Percentiles rank a stretch among this genome's conserved stretches.
Evolutionary conservation across 2,888 invertebrate genomes (phyloP).

Genomic region (Sericinus montela): DNA sequence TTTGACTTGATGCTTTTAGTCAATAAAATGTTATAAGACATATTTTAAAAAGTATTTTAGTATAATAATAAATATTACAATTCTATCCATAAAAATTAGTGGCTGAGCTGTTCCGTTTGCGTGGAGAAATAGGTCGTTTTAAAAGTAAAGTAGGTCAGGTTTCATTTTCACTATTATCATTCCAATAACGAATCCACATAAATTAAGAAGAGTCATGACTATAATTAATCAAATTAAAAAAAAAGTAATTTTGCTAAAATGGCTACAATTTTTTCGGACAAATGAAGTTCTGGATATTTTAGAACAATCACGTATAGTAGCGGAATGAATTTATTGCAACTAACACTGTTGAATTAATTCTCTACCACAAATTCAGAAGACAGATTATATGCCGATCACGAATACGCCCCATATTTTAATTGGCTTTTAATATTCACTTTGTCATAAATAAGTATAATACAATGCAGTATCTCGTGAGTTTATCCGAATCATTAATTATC

Average conservation of each 20-base stretch:
- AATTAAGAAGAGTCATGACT: constrained; percentile 24
- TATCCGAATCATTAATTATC: too few relatives aligned
- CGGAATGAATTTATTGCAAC: constrained; percentile 64
- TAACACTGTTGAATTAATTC: constrained; percentile 47
- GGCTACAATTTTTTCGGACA: constrained; percentile 58
- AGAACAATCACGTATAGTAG: constrained; percentile 57
- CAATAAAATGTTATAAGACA: background rate
- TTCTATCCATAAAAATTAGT: constrained; percentile 28
- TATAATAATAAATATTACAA: constrained; percentile 3
- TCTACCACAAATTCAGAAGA: constrained; percentile 34
- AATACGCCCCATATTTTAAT: constrained; percentile 40
- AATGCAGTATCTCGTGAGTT: too few relatives aligned
- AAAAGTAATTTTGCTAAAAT: background rate
- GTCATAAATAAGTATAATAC: too few relatives aligned
- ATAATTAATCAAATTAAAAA: constrained; percentile 12
- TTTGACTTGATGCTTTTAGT: background rate
- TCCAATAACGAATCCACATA: constrained; percentile 37
- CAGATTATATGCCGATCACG: constrained; percentile 44
- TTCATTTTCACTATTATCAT: constrained; percentile 44
- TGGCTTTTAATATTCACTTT: constrained; percentile 38
- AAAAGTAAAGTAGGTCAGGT: constrained; percentile 58
- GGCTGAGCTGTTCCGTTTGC: constrained; percentile 43
- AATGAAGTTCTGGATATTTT: constrained; percentile 62
- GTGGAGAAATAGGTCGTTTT: constrained; percentile 54
- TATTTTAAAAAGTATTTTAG: constrained; percentile 5